Percentiles rank a stretch among this genome's conserved stretches.
Evolutionary conservation across 35 echinoderm and acorn worm genomes (phyloP).

Genomic region (Lytechinus pictus): DNA sequence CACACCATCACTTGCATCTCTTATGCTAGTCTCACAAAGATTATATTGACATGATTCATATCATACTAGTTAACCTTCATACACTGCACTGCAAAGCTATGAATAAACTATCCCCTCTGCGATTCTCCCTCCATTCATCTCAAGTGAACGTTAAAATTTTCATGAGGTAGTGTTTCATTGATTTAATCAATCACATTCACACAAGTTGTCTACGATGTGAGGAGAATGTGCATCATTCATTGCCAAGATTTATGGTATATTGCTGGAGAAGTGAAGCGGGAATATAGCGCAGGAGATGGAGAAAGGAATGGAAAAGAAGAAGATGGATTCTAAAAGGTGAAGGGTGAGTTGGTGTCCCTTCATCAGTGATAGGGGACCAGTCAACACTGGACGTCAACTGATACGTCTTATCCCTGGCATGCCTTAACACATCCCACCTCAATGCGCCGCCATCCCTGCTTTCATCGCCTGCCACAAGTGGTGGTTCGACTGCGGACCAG

Average conservation of each 20-base stretch:
- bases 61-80: neutral
- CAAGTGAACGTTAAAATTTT: constrained; percentile 32
- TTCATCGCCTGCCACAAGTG: constrained; percentile 22
- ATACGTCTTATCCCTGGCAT: constrained; percentile 10
- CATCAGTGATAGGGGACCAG: neutral
- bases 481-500: neutral
- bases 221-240: constrained; percentile 46
- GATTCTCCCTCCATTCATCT: constrained; percentile 34
- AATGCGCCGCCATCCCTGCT: neutral
- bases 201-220: constrained; percentile 44
- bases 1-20: neutral
- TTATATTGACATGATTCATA: constrained; percentile 13
- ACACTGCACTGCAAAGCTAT: neutral
- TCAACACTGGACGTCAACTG: constrained; percentile 26
- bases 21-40: neutral
- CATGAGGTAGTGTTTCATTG: constrained; percentile 57
- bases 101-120: constrained; percentile 25
- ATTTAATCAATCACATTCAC: constrained; percentile 55
- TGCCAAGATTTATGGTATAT: constrained; percentile 39
- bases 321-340: constrained; percentile 29
- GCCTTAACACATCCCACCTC: constrained; percentile 34
- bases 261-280: neutral
- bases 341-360: constrained; percentile 28
- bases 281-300: neutral
- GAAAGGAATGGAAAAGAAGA: constrained; percentile 7